Evolutionary conservation across 2,113 vertebrate species (phyloP), one percentile per base, ranked within the genome.

Genomic region (Merops nubicus): DNA sequence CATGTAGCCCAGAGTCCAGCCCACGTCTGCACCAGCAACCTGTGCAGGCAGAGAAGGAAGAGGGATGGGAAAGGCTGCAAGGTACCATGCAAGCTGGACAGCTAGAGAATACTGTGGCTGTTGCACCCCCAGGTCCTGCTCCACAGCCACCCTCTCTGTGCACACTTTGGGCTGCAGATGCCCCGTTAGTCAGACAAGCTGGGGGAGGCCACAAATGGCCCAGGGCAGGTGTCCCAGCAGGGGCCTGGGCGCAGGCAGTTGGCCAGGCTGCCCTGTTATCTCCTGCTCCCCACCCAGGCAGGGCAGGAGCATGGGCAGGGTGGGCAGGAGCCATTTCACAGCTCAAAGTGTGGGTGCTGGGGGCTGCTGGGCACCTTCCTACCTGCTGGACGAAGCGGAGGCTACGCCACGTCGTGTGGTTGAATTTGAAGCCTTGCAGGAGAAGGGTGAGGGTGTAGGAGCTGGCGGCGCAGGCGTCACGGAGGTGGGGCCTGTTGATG

Each of bases 1-100:
- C 98, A 99, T 98, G 97, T 99, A 99, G 79, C 99, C 99, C 84
- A 99, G 98, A 19, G 98, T 98, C 99, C 99, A 99, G 50, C 99
- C 99, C 83, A 99, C 93, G 0, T 98, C 98, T 4, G 95, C 43
- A 3, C 97, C 89, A 12, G 97, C 91, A 1, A 98, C 98, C 99
- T 99, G 96, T 5, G 82, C 80, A 90, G 88, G 65, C 12, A 68
- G 43, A 85, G 53, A 13, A 63, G 74, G 23, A 64, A 76, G 21
- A 79, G 17, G 13, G 12, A 18, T 67, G 40, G n/a, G 36, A 91
- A 62, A 40, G 38, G 34, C 34, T 88, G 59, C 23, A 31, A 31
- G 42, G 38, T 12, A 45, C 26, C 59, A 36, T 9, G 34, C 63
- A 62, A 83, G 21, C 16, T 4, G 1, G 51, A 76, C 14, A 85